Evolutionary conservation across 2,113 vertebrate species (phyloP).

Genomic region (Rhineura floridana): DNA sequence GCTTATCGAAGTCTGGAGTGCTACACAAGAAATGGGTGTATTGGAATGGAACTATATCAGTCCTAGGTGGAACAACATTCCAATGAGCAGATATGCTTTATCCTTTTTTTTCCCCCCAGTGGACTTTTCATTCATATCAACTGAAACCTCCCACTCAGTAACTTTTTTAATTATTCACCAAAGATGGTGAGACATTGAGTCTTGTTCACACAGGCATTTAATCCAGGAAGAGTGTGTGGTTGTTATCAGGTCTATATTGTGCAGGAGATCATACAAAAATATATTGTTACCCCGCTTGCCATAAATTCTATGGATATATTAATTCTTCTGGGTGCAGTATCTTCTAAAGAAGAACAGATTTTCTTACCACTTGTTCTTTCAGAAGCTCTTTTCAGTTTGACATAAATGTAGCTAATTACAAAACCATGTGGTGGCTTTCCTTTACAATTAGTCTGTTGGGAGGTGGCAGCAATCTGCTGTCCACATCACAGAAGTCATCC

Average conservation of each 20-base stretch:
- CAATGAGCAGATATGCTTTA: neutral
- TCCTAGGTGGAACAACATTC: neutral
- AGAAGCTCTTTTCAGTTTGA: neutral
- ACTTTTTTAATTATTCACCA: neutral
- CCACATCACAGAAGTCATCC: neutral
- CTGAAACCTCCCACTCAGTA: neutral
- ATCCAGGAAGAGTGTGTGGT: neutral
- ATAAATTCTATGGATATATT: neutral
- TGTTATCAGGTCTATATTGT: neutral
- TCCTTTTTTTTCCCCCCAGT: neutral
- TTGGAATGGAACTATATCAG: constrained; percentile 1
- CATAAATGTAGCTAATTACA: neutral
- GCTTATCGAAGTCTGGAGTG: neutral
- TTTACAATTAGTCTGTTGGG: neutral
- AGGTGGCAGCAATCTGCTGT: neutral
- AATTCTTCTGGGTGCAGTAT: neutral
- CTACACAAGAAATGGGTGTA: neutral
- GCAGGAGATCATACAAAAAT: neutral
- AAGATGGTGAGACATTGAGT: neutral
- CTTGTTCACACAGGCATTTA: neutral
- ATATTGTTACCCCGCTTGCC: neutral
- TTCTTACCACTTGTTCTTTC: neutral
- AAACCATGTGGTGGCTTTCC: neutral
- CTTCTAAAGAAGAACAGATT: neutral
- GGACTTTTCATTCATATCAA: neutral